These are phyloP conservation scores for Sebastes hubbsi DNA, from an alignment of 2,797 vertebrate species.

Conservation along the genomic window DNA sequence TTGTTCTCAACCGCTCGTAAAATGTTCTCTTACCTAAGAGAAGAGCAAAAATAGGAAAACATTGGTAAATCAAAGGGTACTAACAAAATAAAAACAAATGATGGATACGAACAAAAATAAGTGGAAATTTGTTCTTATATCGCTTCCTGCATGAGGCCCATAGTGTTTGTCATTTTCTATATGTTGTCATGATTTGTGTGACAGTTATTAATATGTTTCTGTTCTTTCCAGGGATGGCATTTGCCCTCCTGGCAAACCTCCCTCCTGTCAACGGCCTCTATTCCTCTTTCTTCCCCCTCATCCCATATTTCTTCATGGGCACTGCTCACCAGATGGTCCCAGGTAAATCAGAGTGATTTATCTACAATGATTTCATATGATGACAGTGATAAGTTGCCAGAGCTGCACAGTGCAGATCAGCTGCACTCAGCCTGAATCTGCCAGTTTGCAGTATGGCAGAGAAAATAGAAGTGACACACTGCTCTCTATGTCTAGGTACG, in stretches of 20 bases:
- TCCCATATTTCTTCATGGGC: slow-evolving; percentile 92
- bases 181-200: slow-evolving; percentile 35
- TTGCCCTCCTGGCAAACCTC: slow-evolving; percentile 91
- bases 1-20: too few relatives aligned
- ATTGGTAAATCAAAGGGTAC: too few relatives aligned
- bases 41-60: too few relatives aligned
- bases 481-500: slow-evolving; percentile 79
- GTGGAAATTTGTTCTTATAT: too few relatives aligned
- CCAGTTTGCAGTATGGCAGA: slow-evolving; percentile 22
- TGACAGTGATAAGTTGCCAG: slow-evolving; percentile 64
- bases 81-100: too few relatives aligned
- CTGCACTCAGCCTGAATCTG: slow-evolving; percentile 24
- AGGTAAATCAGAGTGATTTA: slow-evolving; percentile 84
- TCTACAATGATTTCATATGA: slow-evolving; percentile 35
- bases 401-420: slow-evolving; percentile 35
- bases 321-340: slow-evolving; percentile 94
- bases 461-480: slow-evolving; percentile 34
- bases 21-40: too few relatives aligned
- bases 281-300: slow-evolving; percentile 92
- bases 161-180: background rate
- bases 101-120: too few relatives aligned
- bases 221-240: slow-evolving; percentile 88
- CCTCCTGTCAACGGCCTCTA: slow-evolving; percentile 94
- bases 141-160: background rate
- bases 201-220: slow-evolving; percentile 13